These are phyloP conservation scores for Morpho achilles DNA, from an alignment of 2,888 invertebrate genomes.

Conservation along the genomic window DNA sequence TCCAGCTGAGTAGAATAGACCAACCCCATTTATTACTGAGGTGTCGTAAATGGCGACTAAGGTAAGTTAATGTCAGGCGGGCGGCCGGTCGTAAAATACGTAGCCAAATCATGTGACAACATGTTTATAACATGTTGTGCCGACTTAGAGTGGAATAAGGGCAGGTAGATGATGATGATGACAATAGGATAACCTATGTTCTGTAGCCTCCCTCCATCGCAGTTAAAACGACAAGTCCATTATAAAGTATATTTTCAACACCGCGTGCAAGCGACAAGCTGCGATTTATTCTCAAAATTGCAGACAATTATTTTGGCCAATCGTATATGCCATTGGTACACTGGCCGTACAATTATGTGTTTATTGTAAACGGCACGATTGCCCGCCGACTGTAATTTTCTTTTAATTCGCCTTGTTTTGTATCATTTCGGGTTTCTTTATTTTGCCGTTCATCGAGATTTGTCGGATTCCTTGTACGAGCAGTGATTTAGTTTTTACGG, in stretches of 20 bases:
- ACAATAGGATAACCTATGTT: too few species aligned
- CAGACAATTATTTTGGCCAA: conserved; percentile 63
- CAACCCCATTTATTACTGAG: too few species aligned
- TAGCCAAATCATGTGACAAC: too few species aligned
- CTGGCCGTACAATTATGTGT: conserved; percentile 78
- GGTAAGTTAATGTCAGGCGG: too few species aligned
- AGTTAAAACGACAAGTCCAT: too few species aligned
- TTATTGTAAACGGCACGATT: conserved; percentile 79
- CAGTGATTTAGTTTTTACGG: conserved; percentile 15
- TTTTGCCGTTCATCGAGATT: conserved; percentile 60
- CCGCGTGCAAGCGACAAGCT: conserved; percentile 37
- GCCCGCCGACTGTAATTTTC: conserved; percentile 74
- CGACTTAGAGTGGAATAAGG: too few species aligned
- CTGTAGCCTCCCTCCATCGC: too few species aligned
- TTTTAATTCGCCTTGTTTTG: conserved; percentile 76
- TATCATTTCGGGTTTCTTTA: conserved; percentile 73
- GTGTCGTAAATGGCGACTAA: too few species aligned
- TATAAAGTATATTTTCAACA: conserved; percentile 19
- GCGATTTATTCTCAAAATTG: conserved; percentile 54
- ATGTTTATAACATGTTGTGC: too few species aligned
- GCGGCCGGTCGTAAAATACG: too few species aligned
- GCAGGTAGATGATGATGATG: too few species aligned
- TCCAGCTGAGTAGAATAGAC: too few species aligned
- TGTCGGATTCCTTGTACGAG: conserved; percentile 39
- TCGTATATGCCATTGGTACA: conserved; percentile 71